Evolutionary conservation across 1,140 invertebrate species (phyloP).

Genomic region (Brachionus manjavacas): DNA sequence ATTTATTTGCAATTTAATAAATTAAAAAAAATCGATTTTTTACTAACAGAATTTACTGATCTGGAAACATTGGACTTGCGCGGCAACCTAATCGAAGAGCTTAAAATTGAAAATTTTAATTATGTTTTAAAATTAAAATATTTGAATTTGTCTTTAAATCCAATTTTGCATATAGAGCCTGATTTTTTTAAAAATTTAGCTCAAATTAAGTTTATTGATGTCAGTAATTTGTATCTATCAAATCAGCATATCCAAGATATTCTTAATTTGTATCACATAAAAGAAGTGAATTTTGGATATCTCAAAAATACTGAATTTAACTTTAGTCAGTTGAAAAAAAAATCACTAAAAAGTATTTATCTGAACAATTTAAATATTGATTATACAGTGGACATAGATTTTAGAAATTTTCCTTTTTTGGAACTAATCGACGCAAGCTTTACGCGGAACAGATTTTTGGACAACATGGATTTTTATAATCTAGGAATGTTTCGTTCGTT

Average conservation of each 20-base stretch:
- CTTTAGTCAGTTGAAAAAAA: background rate
- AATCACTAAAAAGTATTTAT: background rate
- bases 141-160: background rate
- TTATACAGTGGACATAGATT: background rate
- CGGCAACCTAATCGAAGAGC: background rate
- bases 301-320: background rate
- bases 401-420: background rate
- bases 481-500: background rate
- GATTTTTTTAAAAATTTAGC: background rate
- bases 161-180: background rate
- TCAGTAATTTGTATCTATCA: background rate
- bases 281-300: background rate
- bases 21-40: background rate
- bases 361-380: background rate
- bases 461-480: background rate
- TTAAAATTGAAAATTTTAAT: background rate
- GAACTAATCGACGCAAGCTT: background rate
- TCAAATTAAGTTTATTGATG: background rate
- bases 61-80: background rate
- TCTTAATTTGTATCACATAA: background rate
- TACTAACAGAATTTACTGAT: background rate
- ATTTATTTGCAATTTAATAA: background rate
- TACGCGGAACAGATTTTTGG: background rate
- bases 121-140: background rate
- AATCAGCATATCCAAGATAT: background rate